Evolutionary conservation across 2,113 vertebrate species (phyloP).

Genomic region (Illadopsis cleaveri): DNA sequence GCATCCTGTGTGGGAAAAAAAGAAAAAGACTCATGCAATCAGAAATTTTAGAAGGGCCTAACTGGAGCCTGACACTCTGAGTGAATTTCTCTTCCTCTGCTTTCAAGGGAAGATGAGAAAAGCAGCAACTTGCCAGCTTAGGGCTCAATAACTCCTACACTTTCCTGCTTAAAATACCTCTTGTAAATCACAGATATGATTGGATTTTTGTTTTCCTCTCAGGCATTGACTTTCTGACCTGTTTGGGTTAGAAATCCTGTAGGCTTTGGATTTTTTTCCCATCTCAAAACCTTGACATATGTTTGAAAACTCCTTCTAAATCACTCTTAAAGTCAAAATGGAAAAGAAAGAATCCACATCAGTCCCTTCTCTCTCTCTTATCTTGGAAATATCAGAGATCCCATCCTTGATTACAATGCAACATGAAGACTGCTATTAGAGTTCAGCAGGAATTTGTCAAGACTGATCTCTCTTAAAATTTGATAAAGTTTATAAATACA

Average conservation of each 20-base stretch:
- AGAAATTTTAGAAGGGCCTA: background rate
- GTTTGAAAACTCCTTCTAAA: background rate
- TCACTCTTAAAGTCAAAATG: background rate
- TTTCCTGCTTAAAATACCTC: background rate
- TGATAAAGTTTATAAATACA: background rate
- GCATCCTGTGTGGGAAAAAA: background rate
- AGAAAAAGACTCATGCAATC: background rate
- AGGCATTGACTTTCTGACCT: background rate
- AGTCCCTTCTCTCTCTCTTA: background rate
- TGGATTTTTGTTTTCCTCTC: background rate
- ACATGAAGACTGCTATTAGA: background rate
- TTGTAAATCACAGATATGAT: background rate
- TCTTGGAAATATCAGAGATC: background rate
- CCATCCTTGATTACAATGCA: background rate
- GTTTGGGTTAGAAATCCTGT: background rate
- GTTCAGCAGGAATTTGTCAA: background rate
- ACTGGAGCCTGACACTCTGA: background rate
- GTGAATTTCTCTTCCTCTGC: background rate
- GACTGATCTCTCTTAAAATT: background rate
- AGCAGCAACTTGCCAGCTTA: background rate
- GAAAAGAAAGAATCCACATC: background rate
- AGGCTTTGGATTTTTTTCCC: background rate
- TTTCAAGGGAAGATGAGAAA: background rate
- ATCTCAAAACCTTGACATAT: background rate
- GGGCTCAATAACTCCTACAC: background rate